These are phyloP conservation scores for Vicugna pacos DNA, from an alignment of 2,113 vertebrate genomes.

Conservation along the genomic window DNA sequence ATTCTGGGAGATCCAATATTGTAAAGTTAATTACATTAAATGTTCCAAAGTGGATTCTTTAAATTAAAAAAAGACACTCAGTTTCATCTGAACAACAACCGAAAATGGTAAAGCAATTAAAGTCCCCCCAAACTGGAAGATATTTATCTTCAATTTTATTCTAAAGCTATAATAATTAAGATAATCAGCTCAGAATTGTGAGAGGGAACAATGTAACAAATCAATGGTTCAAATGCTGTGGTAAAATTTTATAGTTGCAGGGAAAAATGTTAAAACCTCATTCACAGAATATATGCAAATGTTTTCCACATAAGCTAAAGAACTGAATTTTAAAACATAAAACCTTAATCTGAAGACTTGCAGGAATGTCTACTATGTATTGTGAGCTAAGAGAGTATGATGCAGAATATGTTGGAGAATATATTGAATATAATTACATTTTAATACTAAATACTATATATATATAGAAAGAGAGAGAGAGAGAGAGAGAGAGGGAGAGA, in stretches of 20 bases:
- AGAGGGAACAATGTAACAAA: not conserved
- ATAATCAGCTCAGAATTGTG: not conserved
- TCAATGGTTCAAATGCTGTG: not conserved
- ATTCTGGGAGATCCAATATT: not conserved
- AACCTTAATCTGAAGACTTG: not conserved
- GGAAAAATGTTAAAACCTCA: not conserved
- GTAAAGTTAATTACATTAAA: not conserved
- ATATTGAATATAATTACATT: not conserved
- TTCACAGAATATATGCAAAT: not conserved
- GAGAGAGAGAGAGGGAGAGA: too few relatives aligned
- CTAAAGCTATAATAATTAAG: constrained; percentile 38
- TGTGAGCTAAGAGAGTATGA: not conserved
- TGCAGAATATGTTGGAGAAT: not conserved
- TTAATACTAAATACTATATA: not conserved
- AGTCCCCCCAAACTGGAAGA: not conserved
- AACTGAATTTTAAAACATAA: not conserved
- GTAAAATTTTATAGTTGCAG: not conserved
- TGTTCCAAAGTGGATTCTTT: not conserved
- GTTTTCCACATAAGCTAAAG: not conserved
- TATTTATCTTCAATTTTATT: not conserved
- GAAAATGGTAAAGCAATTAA: not conserved
- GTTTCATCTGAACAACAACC: not conserved
- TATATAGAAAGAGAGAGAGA: not conserved
- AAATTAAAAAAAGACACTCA: not conserved
- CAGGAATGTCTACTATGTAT: not conserved